These are phyloP conservation scores for Sminthurides aquaticus DNA, from an alignment of 2,888 invertebrate genomes.

Conservation along the genomic window DNA sequence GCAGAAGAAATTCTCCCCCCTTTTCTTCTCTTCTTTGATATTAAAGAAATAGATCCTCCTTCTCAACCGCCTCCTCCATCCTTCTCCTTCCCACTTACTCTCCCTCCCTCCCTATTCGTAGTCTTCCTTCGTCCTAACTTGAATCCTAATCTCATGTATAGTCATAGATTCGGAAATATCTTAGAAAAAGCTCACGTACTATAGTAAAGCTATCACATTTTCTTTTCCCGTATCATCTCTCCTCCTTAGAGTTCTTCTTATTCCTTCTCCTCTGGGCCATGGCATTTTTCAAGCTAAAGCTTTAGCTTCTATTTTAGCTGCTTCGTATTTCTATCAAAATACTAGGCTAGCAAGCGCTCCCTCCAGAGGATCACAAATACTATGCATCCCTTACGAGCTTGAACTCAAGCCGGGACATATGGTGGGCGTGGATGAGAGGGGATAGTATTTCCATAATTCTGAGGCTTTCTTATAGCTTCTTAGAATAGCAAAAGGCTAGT, in stretches of 20 bases:
- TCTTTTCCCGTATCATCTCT: not conserved
- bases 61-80: no score
- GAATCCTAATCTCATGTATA: constrained; percentile 24
- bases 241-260: not conserved
- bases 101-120: constrained; percentile 1
- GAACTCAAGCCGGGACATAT: no score
- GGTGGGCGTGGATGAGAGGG: no score
- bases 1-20: constrained; percentile 29
- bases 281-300: not conserved
- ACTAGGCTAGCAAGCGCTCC: no score
- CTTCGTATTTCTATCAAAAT: no score
- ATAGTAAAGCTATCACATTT: constrained; percentile 2
- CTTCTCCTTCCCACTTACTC: no score
- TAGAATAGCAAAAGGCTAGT: no score
- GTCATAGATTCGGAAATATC: constrained; percentile 15
- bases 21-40: constrained; percentile 18
- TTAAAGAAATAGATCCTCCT: constrained; percentile 20
- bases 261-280: not conserved
- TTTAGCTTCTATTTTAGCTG: not conserved
- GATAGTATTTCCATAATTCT: no score
- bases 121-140: constrained; percentile 7
- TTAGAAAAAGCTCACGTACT: constrained; percentile 11
- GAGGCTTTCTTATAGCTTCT: no score
- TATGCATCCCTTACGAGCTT: no score
- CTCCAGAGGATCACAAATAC: no score